Base-by-base conservation (phyloP, 2,113 vertebrate genomes). In the Etheostoma cragini region DNA sequence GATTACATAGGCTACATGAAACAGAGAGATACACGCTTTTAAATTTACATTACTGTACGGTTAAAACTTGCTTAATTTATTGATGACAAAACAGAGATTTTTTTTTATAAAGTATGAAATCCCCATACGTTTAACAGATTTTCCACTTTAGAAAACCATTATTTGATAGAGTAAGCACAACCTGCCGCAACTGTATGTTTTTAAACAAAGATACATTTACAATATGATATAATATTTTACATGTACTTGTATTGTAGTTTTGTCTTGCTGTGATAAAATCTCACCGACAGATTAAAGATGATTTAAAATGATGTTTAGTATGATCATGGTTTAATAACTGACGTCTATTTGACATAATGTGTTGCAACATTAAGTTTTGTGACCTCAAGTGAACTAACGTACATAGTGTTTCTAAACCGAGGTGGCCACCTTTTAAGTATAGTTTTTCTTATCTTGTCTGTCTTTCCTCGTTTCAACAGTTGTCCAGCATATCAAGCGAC, bases 401-500 rank as follows among this genome's bases (percentile, higher is more conserved):
- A 14, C 12, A 12, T 3, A 53, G 30, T 50, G 26, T 57, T 50
- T 58, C 19, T n/a, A 21, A 62, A 74, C n/a, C 33, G 45, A 19
- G 47, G 71, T 19, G 17, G 11, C 24, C 19, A n/a, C 19, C 1
- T 24, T 68, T 57, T 33, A 56, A 66, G 8, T 47, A 0, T 0
- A 17, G 26, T 49, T 22, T 2, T 45, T 16, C 24, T 76, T 24
- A 21, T 53, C 4, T 64, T 56, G 21, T 67, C 1, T 68, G 14
- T 71, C 11, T 76, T 33, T 93, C 45, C 92, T 83, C 91, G 62
- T 6, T 42, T 58, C 50, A 16, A 70, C 94, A 99, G 98, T 99
- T 87, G 98, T 99, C 83, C 98, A 99, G 87, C 98, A 99, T 77
- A 99, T 99, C 88, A 99, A 99, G 89, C 95, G 98, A 65, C 98